Percentiles rank a stretch among this genome's conserved stretches.
Evolutionary conservation across 2,797 vertebrate genomes (phyloP).

Genomic region (Eidolon dupreanum): DNA sequence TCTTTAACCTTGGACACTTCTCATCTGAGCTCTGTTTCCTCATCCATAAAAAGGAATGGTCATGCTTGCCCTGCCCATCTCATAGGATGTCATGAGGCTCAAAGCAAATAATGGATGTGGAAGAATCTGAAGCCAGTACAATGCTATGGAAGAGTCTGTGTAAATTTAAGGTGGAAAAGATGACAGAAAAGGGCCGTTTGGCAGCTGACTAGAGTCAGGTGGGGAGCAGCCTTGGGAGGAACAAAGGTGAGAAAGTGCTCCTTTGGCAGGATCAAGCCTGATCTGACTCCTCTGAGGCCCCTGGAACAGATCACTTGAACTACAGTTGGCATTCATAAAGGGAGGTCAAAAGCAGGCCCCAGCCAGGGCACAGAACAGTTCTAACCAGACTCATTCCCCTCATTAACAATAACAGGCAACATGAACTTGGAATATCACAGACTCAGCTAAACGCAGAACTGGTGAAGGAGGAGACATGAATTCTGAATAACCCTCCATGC

Average conservation of each 20-base stretch:
- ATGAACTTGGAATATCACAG: background rate
- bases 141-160: background rate
- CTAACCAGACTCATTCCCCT: background rate
- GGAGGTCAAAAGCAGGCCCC: background rate
- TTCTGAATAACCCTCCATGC: background rate
- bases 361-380: background rate
- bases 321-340: background rate
- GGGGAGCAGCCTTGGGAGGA: background rate
- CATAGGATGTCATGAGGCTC: background rate
- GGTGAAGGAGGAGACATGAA: background rate
- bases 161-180: background rate
- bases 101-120: background rate
- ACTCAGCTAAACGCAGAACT: background rate
- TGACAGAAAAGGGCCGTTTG: background rate
- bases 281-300: background rate
- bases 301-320: background rate
- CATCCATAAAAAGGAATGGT: background rate
- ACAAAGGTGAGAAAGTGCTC: background rate
- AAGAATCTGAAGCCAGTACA: background rate
- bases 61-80: constrained; percentile 22
- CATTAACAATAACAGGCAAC: background rate
- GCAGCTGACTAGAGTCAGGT: background rate
- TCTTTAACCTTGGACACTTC: constrained; percentile 45
- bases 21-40: constrained; percentile 35
- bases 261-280: background rate